Base-by-base conservation (phyloP, 2,888 invertebrate genomes). In the Rhynchonema sp. region DNA sequence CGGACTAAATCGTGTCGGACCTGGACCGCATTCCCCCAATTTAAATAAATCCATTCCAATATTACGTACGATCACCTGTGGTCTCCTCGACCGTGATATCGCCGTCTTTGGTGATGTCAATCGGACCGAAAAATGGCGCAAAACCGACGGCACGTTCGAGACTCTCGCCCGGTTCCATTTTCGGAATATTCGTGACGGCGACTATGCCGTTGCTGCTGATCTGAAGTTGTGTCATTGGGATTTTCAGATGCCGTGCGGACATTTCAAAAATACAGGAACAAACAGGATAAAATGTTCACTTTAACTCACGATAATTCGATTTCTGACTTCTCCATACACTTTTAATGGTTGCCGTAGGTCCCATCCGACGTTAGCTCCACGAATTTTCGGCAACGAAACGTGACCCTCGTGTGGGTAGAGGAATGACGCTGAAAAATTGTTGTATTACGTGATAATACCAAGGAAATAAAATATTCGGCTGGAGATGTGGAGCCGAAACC, bases 61-160 rank as follows among this genome's bases (percentile, higher is more conserved):
- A n/a, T n/a, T n/a, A n/a, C n/a, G n/a, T n/a, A n/a, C n/a, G n/a
- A n/a, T n/a, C 17, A 49, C 49, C 49, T 17, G 49, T 49, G 3
- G 61, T 46, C 25, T 62, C 60, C 1, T 56, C 56, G 1, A 62
- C 61, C 17, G 56, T 59, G 1, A 69, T 62, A 23, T 59, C 59
- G 46, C 69, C 69, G 49, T 63, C 64, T 52, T 57, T 58, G 13
- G 65, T 60, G 23, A 68, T 53, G 61, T 72, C 70, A 46, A 68
- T 66, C 13, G 66, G 63, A 22, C 65, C 68, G 57, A 67, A 71
- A 63, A 70, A 71, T 1, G 71, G 71, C 29, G 71, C 71, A 28
- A 71, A 64, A 46, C 67, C 70, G 23, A 62, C 60, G 22, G 65
- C 62, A 26, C 66, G 64, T 49, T 69, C 69, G 28, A 69, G 60